Evolutionary conservation across 2,797 vertebrate genomes (phyloP), one percentile per base, ranked within the genome.

Genomic region (Rhynchonycteris naso): DNA sequence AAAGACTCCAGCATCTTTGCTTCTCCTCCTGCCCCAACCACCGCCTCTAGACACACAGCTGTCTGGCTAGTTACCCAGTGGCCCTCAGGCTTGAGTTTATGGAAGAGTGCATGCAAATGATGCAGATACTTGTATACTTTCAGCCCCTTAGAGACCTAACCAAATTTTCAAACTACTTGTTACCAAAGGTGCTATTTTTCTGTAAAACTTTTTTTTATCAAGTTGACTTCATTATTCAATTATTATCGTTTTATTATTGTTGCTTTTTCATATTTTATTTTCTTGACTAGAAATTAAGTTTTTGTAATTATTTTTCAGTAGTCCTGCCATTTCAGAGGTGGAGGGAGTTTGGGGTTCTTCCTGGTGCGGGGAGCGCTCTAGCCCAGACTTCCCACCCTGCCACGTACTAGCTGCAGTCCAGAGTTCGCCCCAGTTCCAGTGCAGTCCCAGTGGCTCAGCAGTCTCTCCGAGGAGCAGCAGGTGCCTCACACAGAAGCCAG

Each of bases 171-270:
- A 88, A 91, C 80, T 69, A 98, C 96, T 96, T 97, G 98, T 98
- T 96, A 97, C 95, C 98, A 98, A 98, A 98, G 98, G 98, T 99
- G 98, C 98, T 99, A 98, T 98, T 97, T 98, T 98, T 98, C 96
- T 97, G 89, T 98, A 98, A 92, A 98, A 97, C n/a, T 96, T 79
- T 92, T 63, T 90, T 95, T 94, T 87, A 63, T 94, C 97, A 88
- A 94, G 97, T 96, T 97, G 97, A 97, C 94, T 97, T 95, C 95
- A 68, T 82, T 97, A 79, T 96, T 96, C 86, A 65, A 3, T 93
- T 94, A 96, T 96, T 96, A 96, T 94, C 93, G 80, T 93, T 65
- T 95, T 96, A 80, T 94, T 96, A 61, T 96, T 95, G 80, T 93
- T 84, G 18, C 78, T 80, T 97, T 97, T 97, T 76, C 97, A 94